phyloP scores from a whole-genome alignment of 23 tunicate species.

The Oikopleura albicans region DNA sequence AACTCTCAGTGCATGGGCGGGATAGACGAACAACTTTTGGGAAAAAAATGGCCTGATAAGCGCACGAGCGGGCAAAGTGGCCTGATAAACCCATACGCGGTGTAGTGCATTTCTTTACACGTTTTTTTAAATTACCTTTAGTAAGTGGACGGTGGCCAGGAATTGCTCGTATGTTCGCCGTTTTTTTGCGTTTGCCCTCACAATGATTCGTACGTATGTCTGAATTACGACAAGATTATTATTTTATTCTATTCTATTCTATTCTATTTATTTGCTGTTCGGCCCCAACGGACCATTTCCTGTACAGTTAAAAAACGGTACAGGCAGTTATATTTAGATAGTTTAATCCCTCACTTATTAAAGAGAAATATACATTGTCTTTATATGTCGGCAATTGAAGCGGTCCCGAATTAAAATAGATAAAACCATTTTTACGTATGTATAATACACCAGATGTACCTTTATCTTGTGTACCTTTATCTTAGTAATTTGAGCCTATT shows the following conservation, averaged over 20 bases:
- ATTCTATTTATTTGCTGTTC: too few species aligned
- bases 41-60: too few species aligned
- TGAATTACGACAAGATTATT: not conserved
- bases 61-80: too few species aligned
- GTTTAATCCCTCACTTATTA: not conserved
- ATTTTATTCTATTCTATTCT: not conserved
- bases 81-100: too few species aligned
- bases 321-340: not conserved
- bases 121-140: too few species aligned
- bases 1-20: too few species aligned
- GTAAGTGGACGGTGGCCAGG: conserved; percentile 56
- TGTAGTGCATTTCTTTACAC: too few species aligned
- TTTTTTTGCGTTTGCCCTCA: conserved; percentile 48
- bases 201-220: conserved; percentile 69
- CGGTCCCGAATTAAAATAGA: not conserved
- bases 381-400: not conserved
- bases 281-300: not conserved
- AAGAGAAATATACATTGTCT: not conserved
- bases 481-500: too few species aligned
- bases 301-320: not conserved
- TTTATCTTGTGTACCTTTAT: too few species aligned
- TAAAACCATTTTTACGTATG: too few species aligned
- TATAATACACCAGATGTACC: not conserved
- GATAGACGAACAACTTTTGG: too few species aligned
- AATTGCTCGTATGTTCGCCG: conserved; percentile 74